Conservation (phyloP, 1,140 invertebrate genomes). For the Globodera rostochiensis region DNA sequence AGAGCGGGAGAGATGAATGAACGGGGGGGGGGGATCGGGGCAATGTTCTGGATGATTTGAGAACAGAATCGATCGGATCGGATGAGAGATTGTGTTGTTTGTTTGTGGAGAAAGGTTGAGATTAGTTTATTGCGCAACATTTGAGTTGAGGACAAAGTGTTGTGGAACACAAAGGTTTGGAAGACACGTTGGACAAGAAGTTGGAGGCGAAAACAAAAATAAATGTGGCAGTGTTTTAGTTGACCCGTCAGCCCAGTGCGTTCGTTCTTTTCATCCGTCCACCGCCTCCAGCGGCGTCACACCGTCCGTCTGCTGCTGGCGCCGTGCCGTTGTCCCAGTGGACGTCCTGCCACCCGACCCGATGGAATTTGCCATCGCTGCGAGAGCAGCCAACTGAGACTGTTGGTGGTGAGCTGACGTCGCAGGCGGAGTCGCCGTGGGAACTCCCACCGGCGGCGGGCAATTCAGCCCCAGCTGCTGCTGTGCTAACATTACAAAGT, state of each 20-base stretch:
- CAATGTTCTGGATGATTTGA: background rate
- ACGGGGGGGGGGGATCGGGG: background rate
- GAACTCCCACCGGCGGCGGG: background rate
- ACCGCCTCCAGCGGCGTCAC: background rate
- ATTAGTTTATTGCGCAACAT: constrained; percentile 14
- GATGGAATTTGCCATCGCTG: constrained; percentile 28
- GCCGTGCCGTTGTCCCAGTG: background rate
- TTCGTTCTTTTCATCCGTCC: background rate
- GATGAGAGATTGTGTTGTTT: background rate
- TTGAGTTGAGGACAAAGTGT: background rate
- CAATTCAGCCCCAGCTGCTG: constrained; percentile 7
- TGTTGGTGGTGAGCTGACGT: background rate
- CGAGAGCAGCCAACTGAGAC: constrained; percentile 26
- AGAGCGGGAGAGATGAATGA: background rate
- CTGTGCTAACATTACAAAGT: background rate
- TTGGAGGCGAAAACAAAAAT: constrained; percentile 1
- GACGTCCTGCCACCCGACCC: background rate
- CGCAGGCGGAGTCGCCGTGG: background rate
- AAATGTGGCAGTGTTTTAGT: background rate
- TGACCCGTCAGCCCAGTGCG: background rate
- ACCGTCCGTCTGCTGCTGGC: background rate
- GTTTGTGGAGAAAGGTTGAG: background rate
- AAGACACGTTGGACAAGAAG: background rate
- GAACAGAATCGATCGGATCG: background rate
- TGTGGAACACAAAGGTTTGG: background rate